Conservation (phyloP, 2,888 invertebrate species). For the Eupelmus urozonus region DNA sequence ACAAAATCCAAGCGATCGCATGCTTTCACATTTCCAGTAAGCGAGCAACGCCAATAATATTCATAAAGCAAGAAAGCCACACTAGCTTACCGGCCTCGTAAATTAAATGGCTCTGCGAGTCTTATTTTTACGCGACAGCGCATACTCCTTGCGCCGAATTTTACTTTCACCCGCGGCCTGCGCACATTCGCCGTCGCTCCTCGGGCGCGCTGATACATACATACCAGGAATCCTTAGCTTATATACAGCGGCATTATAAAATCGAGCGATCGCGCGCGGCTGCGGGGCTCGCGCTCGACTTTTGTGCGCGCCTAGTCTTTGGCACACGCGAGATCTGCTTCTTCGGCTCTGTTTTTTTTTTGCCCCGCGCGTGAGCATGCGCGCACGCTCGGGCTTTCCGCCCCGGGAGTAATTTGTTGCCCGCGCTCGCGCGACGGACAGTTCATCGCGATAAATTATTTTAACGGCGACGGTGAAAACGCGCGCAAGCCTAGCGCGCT, state of each 20-base stretch:
- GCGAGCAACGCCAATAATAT: not conserved
- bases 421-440: constrained; percentile 41
- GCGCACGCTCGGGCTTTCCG: not conserved
- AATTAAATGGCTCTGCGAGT: too few relatives aligned
- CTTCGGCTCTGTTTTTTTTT: not conserved
- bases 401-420: constrained; percentile 49
- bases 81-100: too few relatives aligned
- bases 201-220: not conserved
- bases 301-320: too few relatives aligned
- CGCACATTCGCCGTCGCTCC: not conserved
- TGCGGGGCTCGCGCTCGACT: too few relatives aligned
- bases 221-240: too few relatives aligned
- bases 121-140: not conserved
- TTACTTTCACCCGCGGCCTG: constrained; percentile 49
- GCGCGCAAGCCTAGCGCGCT: not conserved
- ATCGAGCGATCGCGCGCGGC: too few relatives aligned
- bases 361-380: not conserved
- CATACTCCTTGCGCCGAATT: constrained; percentile 38
- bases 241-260: too few relatives aligned
- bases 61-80: not conserved
- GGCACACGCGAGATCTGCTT: not conserved
- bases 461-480: constrained; percentile 43
- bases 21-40: too few relatives aligned
- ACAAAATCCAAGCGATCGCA: too few relatives aligned
- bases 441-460: constrained; percentile 54